Conservation (phyloP, 2,113 vertebrate species). For the Prinia subflava region DNA sequence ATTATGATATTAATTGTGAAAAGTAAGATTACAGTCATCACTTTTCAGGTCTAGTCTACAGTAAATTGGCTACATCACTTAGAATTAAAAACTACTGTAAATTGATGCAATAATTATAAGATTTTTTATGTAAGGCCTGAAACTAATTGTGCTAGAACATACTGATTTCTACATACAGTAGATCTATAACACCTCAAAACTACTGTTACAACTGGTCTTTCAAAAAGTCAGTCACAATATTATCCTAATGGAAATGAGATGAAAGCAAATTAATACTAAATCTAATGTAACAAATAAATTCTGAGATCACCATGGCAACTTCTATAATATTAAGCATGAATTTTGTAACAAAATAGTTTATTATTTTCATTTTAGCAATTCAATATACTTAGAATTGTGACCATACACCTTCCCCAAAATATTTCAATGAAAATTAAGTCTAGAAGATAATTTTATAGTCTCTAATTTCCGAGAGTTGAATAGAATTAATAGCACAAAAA, state of each 20-base stretch:
- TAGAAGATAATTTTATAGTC: neutral
- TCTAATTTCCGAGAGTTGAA: neutral
- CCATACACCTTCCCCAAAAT: neutral
- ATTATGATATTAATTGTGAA: constrained; percentile 41
- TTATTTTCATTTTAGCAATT: neutral
- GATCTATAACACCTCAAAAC: neutral
- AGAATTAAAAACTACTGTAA: neutral
- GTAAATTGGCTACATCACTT: neutral
- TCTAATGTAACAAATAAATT: constrained; percentile 7
- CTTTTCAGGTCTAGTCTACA: constrained; percentile 7
- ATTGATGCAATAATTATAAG: neutral
- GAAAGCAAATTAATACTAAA: constrained; percentile 28
- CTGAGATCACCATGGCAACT: constrained; percentile 39
- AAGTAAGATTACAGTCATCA: constrained; percentile 37
- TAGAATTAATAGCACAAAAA: neutral
- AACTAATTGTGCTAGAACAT: neutral
- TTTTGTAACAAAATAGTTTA: constrained; percentile 34
- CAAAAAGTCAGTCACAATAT: neutral
- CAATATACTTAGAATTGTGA: neutral
- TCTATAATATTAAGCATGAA: constrained; percentile 4
- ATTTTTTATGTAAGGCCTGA: neutral
- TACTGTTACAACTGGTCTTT: neutral
- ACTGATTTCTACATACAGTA: neutral
- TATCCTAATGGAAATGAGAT: constrained; percentile 46
- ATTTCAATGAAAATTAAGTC: neutral